Evolutionary conservation across 2,113 vertebrate genomes (phyloP).

Genomic region (Tetrax tetrax): DNA sequence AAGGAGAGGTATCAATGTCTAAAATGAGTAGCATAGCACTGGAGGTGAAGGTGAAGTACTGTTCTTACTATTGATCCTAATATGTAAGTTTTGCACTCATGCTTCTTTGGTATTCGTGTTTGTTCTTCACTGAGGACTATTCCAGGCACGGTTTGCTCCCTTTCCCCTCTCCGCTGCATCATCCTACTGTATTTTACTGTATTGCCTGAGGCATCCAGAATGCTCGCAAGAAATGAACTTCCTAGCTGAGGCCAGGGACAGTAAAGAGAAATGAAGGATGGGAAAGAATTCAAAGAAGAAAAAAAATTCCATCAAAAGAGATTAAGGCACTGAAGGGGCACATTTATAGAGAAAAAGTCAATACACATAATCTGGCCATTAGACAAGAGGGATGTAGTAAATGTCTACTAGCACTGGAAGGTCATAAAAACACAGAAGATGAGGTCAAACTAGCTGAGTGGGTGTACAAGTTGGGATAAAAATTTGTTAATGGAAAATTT

Average conservation of each 20-base stretch:
- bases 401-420: constrained; percentile 6
- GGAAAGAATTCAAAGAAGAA: background rate
- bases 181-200: background rate
- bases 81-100: rapidly evolving
- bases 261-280: background rate
- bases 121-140: background rate
- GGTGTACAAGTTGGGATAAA: constrained; percentile 26
- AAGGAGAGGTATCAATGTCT: background rate
- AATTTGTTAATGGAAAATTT: constrained; percentile 18
- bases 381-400: constrained; percentile 18
- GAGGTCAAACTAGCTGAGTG: constrained; percentile 20
- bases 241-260: background rate
- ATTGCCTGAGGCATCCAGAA: background rate
- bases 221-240: background rate
- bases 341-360: background rate
- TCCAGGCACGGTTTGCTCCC: background rate
- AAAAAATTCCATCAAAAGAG: background rate
- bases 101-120: background rate
- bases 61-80: background rate
- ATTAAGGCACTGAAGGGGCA: background rate
- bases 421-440: constrained; percentile 24
- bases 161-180: background rate
- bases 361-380: background rate
- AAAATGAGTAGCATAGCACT: background rate
- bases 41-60: background rate